Evolutionary conservation across 2,888 invertebrate genomes (phyloP).

Genomic region (Coenonympha arcania): DNA sequence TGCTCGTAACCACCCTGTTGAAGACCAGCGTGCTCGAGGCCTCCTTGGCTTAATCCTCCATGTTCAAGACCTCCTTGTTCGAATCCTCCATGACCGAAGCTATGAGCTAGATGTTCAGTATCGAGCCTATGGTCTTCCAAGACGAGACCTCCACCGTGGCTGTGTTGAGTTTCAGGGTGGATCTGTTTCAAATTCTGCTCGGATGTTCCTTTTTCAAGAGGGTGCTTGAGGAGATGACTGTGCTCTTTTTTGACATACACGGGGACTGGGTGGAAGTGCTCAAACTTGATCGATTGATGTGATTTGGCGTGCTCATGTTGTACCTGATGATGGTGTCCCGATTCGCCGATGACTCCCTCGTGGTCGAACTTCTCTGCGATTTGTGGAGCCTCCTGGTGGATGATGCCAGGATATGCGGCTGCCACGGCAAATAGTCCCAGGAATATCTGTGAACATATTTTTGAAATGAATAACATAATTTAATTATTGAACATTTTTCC

Average conservation of each 20-base stretch:
- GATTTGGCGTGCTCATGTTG: slow-evolving; percentile 80
- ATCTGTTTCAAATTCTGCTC: slow-evolving; percentile 75
- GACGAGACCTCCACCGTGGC: slow-evolving; percentile 74
- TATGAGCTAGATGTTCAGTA: slow-evolving; percentile 50
- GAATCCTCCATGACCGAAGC: slow-evolving; percentile 39
- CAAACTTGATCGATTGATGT: slow-evolving; percentile 80
- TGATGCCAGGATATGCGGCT: slow-evolving; percentile 61
- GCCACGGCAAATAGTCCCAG: slow-evolving; percentile 66
- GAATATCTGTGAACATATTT: slow-evolving; percentile 53
- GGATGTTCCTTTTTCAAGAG: slow-evolving; percentile 76
- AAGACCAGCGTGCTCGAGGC: slow-evolving; percentile 34
- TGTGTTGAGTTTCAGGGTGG: slow-evolving; percentile 76
- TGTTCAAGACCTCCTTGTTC: slow-evolving; percentile 45
- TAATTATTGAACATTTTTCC: not conserved
- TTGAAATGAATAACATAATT: not conserved
- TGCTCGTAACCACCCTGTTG: slow-evolving; percentile 36
- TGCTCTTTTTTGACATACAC: slow-evolving; percentile 80
- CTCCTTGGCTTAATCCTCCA: slow-evolving; percentile 36
- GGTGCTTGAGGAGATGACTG: slow-evolving; percentile 77
- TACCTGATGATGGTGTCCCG: slow-evolving; percentile 75
- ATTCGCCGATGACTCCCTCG: slow-evolving; percentile 57
- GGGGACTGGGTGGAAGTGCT: slow-evolving; percentile 80
- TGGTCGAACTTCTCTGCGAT: slow-evolving; percentile 56
- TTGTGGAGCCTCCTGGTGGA: slow-evolving; percentile 62
- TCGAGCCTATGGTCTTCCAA: slow-evolving; percentile 74